Conservation (phyloP, 2,888 invertebrate species). For the Philhelius pedissequus region DNA sequence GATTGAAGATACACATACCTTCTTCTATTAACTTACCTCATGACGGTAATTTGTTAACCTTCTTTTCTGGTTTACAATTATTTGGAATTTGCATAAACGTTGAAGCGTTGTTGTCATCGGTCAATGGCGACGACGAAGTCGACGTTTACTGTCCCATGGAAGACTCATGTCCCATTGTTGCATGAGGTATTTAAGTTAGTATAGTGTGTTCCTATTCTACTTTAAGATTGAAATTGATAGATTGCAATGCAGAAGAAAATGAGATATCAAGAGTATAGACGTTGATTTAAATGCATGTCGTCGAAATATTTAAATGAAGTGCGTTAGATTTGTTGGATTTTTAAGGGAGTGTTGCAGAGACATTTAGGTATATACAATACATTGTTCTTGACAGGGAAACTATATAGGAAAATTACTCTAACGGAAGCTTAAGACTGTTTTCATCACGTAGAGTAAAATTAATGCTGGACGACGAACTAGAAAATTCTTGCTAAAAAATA, state of each 20-base stretch:
- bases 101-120: constrained; percentile 9
- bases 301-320: constrained; percentile 45
- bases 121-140: not conserved
- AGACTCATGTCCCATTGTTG: constrained; percentile 9
- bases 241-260: constrained; percentile 16
- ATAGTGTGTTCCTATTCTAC: not conserved
- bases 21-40: constrained; percentile 9
- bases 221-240: constrained; percentile 41
- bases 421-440: not conserved
- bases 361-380: not conserved
- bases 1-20: not conserved
- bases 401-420: not conserved
- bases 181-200: not conserved
- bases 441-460: not conserved
- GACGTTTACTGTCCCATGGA: not conserved
- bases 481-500: not conserved
- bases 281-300: constrained; percentile 54
- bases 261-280: constrained; percentile 18
- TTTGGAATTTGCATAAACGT: constrained; percentile 56
- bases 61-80: not conserved
- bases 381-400: not conserved
- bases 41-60: constrained; percentile 52
- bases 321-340: constrained; percentile 16
- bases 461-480: not conserved
- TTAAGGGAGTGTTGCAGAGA: constrained; percentile 25